Percentiles rank a stretch among this genome's conserved stretches.
Conservation (phyloP, 1,140 invertebrate genomes). For the Mylabris phalerata region DNA sequence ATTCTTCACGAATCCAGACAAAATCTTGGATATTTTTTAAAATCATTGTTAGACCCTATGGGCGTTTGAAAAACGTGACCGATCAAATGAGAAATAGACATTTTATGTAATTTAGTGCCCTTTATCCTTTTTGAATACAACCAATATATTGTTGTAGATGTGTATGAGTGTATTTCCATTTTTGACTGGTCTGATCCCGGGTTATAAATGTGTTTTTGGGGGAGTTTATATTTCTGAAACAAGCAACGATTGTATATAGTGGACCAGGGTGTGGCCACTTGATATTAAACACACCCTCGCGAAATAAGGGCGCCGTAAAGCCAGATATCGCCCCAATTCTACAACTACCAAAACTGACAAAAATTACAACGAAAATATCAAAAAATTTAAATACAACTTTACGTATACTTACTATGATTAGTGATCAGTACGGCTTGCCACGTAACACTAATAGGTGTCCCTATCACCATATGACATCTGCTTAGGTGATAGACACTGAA, state of each 20-base stretch:
- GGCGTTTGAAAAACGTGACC: constrained; percentile 1
- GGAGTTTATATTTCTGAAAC: constrained; percentile 25
- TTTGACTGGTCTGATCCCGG: constrained; percentile 33
- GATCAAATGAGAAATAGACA: not conserved
- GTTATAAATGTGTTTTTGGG: constrained; percentile 30
- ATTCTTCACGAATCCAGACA: constrained; percentile 31
- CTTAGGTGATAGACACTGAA: constrained; percentile 7
- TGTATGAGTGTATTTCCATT: constrained; percentile 24
- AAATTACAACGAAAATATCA: not conserved
- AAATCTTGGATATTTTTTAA: constrained; percentile 19
- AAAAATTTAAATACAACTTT: not conserved
- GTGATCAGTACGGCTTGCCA: no score
- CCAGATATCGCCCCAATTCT: not conserved
- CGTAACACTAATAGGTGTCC: no score
- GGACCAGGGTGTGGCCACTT: constrained; percentile 30
- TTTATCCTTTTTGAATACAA: constrained; percentile 1
- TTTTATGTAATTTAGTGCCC: constrained; percentile 1
- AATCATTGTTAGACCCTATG: not conserved
- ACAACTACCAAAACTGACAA: not conserved
- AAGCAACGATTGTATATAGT: constrained; percentile 20
- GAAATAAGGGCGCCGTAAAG: not conserved
- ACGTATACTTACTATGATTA: not conserved
- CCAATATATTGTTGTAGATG: constrained; percentile 10
- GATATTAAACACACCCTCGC: constrained; percentile 28
- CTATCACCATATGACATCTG: constrained; percentile 27